Evolutionary conservation across 2,888 invertebrate genomes (phyloP).

Genomic region (Pseudococcus jackbeardsleyi): DNA sequence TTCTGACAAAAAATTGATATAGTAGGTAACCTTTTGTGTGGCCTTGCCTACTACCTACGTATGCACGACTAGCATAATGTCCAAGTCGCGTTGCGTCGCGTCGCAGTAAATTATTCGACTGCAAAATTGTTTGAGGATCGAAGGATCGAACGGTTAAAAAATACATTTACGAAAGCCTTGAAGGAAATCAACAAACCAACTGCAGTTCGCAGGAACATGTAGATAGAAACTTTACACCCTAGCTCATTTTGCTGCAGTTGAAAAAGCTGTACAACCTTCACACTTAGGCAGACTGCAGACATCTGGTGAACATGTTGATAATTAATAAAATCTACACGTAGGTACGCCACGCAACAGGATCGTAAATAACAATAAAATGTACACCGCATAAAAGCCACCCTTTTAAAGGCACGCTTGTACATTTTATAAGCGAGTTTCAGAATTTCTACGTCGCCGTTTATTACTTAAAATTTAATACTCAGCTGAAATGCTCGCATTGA

Average conservation of each 20-base stretch:
- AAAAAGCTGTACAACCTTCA: background rate
- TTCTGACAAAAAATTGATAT: too few species aligned
- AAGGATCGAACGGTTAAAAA: too few species aligned
- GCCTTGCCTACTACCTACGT: too few species aligned
- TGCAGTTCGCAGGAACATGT: background rate
- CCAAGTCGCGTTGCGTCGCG: too few species aligned
- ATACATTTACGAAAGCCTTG: too few species aligned
- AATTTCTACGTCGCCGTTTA: background rate
- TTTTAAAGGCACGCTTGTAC: background rate
- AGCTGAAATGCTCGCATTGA: background rate
- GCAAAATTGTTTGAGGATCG: too few species aligned
- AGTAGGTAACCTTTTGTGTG: too few species aligned
- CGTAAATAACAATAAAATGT: conserved; percentile 55
- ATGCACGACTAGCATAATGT: too few species aligned
- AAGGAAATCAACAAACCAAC: background rate
- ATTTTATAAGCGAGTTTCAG: background rate
- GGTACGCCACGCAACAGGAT: conserved; percentile 43
- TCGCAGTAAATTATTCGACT: too few species aligned
- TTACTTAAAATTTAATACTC: too few species aligned
- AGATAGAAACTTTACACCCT: background rate
- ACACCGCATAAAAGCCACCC: background rate
- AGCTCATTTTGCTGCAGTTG: background rate
- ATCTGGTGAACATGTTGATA: conserved; percentile 47
- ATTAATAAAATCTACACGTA: conserved; percentile 49
- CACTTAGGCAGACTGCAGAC: background rate